Conservation (phyloP, 2,888 invertebrate species). For the Polyommatus icarus region DNA sequence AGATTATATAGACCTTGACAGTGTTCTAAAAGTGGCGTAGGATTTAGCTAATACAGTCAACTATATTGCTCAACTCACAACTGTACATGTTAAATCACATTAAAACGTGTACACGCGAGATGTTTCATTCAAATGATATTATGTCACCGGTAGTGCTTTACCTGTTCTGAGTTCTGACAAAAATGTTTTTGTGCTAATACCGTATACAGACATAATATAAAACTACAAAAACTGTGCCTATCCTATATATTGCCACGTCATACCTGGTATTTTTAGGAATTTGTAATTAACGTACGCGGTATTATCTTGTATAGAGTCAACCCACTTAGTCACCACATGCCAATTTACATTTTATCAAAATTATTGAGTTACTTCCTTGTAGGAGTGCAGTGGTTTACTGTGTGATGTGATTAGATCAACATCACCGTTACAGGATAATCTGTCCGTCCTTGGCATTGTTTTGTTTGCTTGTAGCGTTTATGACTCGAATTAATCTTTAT, state of each 20-base stretch:
- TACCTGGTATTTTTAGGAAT: background rate
- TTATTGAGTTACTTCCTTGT: background rate
- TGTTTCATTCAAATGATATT: conserved; percentile 20
- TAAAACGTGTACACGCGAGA: conserved; percentile 47
- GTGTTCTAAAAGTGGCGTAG: conserved; percentile 58
- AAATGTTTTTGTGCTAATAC: background rate
- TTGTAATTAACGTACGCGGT: background rate
- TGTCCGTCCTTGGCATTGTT: conserved; percentile 15
- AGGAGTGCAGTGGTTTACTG: background rate
- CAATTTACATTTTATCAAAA: background rate
- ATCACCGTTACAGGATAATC: background rate
- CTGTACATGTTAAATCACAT: conserved; percentile 49
- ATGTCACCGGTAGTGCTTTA: conserved; percentile 21
- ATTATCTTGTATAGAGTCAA: background rate
- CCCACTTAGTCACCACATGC: background rate
- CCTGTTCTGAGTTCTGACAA: background rate
- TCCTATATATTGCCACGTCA: background rate
- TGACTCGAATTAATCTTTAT: conserved; percentile 45
- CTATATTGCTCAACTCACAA: conserved; percentile 55
- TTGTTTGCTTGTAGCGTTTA: conserved; percentile 28
- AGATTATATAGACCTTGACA: conserved; percentile 53
- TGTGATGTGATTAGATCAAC: background rate
- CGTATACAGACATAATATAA: background rate
- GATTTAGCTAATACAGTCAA: conserved; percentile 53
- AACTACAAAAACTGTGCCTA: background rate